Base-by-base conservation (phyloP, 37 sponge, comb jelly and placozoan species). In the Spongilla lacustris region DNA sequence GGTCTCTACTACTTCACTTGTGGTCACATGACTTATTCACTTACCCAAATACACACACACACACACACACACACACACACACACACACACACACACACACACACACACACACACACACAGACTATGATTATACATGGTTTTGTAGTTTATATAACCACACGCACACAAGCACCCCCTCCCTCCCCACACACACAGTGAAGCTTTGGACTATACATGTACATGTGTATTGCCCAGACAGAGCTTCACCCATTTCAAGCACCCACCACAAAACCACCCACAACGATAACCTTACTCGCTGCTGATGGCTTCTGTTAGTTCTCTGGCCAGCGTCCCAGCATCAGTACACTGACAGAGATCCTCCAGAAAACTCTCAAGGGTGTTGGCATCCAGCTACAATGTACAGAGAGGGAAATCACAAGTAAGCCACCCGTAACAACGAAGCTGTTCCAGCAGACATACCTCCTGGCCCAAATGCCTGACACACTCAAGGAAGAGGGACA, bases 51-150 rank as follows among this genome's bases (percentile, higher is more conserved):
- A 76, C 77, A 32, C 77, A 76, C 77, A 76, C 77, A 76, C 77
- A 76, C 77, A 76, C 77, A 76, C 77, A 76, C 38, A 37, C 38
- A 76, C 77, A 76, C 77, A 76, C 77, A 76, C 77, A 76, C 77
- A 76, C 77, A 76, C 38, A 37, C 38, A 76, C 77, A 76, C 77
- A 76, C 77, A 76, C 77, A 76, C 77, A 76, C 77, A 76, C 38
- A 37, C 38, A 76, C 77, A 76, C 77, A 76, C 77, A 76, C 77
- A 76, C 77, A 76, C 77, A 76, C 38, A 76, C 77, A 76, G 35
- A 76, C 38, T n/a, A n/a, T n/a, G n/a, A n/a, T n/a, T n/a, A n/a
- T n/a, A n/a, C n/a, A n/a, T n/a, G n/a, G n/a, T n/a, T n/a, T n/a
- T n/a, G n/a, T n/a, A n/a, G n/a, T n/a, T n/a, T n/a, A n/a, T n/a